A percentile compares a stretch with the other conserved stretches of the same genome.
Evolutionary conservation across 1,140 invertebrate genomes (phyloP).

Genomic region (Acromyrmex heyeri): DNA sequence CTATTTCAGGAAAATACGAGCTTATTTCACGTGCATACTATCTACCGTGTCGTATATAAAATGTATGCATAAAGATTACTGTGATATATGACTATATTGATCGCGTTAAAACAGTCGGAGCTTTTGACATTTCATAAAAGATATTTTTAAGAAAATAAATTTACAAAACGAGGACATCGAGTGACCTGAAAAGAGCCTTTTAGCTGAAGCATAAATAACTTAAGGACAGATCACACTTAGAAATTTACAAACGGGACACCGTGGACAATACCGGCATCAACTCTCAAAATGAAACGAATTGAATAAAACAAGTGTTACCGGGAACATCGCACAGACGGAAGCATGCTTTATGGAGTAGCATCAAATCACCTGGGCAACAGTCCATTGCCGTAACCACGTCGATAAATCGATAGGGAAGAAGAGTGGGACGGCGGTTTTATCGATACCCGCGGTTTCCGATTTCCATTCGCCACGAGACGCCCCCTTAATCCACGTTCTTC

Average conservation of each 20-base stretch:
- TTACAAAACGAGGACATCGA: not conserved
- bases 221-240: not conserved
- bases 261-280: not conserved
- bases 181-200: not conserved
- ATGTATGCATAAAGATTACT: conserved; percentile 3
- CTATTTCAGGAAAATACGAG: conserved; percentile 1
- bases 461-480: conserved; percentile 80
- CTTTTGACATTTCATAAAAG: conserved; percentile 7
- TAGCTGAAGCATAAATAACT: not conserved
- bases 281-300: conserved; percentile 22
- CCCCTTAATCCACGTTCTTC: conserved; percentile 79
- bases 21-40: conserved; percentile 14
- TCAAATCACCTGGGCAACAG: conserved; percentile 82
- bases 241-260: not conserved
- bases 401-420: conserved; percentile 80
- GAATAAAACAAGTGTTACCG: conserved; percentile 60
- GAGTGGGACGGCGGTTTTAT: conserved; percentile 76
- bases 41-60: not conserved
- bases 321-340: conserved; percentile 30
- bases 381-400: conserved; percentile 74
- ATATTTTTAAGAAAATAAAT: conserved; percentile 1
- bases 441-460: conserved; percentile 80
- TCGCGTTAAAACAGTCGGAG: not conserved
- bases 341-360: conserved; percentile 59
- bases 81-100: conserved; percentile 22